Conservation (phyloP, 2,888 invertebrate species). For the Eudemis profundana region DNA sequence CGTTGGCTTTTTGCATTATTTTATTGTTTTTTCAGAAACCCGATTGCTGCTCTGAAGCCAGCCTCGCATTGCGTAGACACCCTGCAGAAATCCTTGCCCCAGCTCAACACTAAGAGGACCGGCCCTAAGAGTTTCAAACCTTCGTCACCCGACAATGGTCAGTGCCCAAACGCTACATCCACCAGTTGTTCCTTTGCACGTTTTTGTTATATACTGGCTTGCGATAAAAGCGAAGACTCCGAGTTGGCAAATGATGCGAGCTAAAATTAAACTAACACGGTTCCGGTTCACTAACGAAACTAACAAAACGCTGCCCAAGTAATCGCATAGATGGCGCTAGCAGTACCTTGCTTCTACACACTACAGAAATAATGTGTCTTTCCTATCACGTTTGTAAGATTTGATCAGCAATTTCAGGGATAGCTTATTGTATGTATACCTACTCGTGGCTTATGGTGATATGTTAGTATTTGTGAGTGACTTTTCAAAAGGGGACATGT, state of each 20-base stretch:
- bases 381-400: no score
- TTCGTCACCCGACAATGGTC: constrained; percentile 60
- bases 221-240: constrained; percentile 13
- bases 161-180: constrained; percentile 50
- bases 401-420: no score
- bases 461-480: no score
- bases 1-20: constrained; percentile 49
- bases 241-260: neutral
- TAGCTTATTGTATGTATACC: no score
- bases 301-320: neutral
- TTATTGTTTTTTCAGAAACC: constrained; percentile 55
- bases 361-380: no score
- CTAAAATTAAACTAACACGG: constrained; percentile 1
- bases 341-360: no score
- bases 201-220: constrained; percentile 34
- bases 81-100: constrained; percentile 70
- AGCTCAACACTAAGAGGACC: constrained; percentile 55
- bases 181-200: constrained; percentile 29
- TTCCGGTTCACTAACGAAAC: neutral
- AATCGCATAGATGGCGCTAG: constrained; percentile 1
- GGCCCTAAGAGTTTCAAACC: constrained; percentile 55
- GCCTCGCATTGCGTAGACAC: constrained; percentile 78
- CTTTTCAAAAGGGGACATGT: no score
- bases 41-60: constrained; percentile 72
- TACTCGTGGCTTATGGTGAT: no score